These are phyloP conservation scores for Nymphicus hollandicus DNA, from an alignment of 2,113 vertebrate genomes.

Conservation along the genomic window DNA sequence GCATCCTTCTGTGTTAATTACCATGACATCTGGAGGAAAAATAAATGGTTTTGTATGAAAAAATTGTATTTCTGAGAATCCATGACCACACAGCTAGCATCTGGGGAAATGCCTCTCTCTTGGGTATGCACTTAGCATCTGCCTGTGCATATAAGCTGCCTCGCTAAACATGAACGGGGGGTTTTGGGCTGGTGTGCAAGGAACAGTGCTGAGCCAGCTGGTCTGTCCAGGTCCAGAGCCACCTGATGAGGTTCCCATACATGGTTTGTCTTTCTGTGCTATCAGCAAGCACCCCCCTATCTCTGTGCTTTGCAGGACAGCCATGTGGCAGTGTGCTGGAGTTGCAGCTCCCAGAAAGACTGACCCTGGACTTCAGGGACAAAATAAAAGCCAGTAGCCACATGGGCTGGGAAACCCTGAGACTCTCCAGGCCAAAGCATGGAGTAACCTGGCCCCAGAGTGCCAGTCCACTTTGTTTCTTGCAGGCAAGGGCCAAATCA, in stretches of 20 bases:
- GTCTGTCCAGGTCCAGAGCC: not conserved
- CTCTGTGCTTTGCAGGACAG: not conserved
- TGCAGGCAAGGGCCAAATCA: not conserved
- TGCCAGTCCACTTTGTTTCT: not conserved
- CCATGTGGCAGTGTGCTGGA: not conserved
- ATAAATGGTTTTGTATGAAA: constrained; percentile 20
- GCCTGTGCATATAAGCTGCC: not conserved
- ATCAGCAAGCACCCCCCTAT: not conserved
- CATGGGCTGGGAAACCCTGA: not conserved
- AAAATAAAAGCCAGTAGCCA: not conserved
- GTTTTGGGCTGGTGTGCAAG: not conserved
- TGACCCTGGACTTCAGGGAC: not conserved
- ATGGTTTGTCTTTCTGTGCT: not conserved
- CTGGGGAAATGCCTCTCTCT: not conserved
- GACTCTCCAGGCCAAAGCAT: not conserved
- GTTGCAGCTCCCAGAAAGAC: not conserved
- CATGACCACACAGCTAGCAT: not conserved
- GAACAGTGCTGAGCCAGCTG: not conserved
- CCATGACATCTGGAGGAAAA: not conserved
- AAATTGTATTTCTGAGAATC: constrained; percentile 5
- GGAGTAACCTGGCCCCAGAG: not conserved
- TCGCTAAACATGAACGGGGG: not conserved
- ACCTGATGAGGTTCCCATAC: not conserved
- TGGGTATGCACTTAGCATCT: not conserved
- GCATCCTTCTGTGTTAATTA: not conserved